A percentile compares a stretch with the other conserved stretches of the same genome.
Conservation (phyloP, 2,113 vertebrate genomes). For the Struthidea cinerea region DNA sequence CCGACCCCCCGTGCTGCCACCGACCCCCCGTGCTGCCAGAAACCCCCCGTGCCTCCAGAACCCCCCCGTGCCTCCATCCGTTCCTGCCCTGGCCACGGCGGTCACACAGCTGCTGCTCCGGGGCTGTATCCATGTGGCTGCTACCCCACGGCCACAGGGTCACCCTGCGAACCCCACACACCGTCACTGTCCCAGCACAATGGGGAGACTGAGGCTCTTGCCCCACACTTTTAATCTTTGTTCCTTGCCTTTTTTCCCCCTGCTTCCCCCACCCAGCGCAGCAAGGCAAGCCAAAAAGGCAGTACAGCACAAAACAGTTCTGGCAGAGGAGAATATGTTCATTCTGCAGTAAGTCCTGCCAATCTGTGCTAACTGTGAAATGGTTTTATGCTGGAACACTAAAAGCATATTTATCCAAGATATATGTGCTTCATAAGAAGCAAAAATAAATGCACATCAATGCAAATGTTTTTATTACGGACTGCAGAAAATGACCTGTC, state of each 20-base stretch:
- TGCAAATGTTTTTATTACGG: background rate
- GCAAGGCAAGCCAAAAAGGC: background rate
- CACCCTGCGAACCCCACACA: background rate
- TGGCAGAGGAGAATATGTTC: background rate
- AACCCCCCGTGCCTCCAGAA: too few species aligned
- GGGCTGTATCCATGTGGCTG: background rate
- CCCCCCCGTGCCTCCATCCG: background rate
- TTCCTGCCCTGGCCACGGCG: accelerated
- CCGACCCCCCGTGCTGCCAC: background rate
- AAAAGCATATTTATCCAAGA: background rate
- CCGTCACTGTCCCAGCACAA: background rate
- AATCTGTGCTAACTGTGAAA: background rate
- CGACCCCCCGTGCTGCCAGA: background rate
- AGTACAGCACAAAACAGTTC: background rate
- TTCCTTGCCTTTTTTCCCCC: background rate
- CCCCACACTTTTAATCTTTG: background rate
- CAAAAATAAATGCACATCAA: background rate
- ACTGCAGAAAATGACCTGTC: background rate
- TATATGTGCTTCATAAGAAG: background rate
- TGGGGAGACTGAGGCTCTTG: background rate
- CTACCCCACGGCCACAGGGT: accelerated
- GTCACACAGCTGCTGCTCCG: background rate
- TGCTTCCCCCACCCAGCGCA: background rate
- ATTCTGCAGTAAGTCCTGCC: background rate
- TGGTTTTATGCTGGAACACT: background rate